Percentiles rank a stretch among this genome's conserved stretches.
Evolutionary conservation across 2,888 invertebrate species (phyloP).

Genomic region (Chironomus riparius): DNA sequence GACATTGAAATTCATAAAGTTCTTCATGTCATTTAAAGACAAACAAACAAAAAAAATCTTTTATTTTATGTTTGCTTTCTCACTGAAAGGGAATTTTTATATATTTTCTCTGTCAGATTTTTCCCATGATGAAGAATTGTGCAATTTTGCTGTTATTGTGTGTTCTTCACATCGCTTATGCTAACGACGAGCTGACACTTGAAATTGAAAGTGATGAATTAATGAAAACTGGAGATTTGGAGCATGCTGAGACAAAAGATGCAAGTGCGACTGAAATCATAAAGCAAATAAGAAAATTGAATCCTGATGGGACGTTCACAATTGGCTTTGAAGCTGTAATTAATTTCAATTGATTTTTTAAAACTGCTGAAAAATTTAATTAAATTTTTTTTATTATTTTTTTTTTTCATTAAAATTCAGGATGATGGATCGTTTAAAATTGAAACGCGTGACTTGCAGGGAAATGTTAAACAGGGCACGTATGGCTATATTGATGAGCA

Average conservation of each 20-base stretch:
- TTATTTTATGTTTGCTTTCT: background rate
- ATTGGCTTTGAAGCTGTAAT: conserved; percentile 65
- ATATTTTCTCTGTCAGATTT: background rate
- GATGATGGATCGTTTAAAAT: conserved; percentile 80
- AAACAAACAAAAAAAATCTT: too few relatives aligned
- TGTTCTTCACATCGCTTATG: background rate
- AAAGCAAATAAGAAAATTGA: conserved; percentile 69
- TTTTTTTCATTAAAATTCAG: background rate
- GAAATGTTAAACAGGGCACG: conserved; percentile 67
- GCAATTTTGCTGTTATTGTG: conserved; percentile 21
- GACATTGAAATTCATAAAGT: background rate
- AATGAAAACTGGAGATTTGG: conserved; percentile 29
- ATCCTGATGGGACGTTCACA: conserved; percentile 76
- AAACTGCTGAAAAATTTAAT: background rate
- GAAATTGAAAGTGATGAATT: conserved; percentile 25
- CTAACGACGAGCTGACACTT: conserved; percentile 16
- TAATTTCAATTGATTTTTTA: background rate
- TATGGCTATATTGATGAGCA: conserved; percentile 71
- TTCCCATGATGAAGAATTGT: conserved; percentile 25
- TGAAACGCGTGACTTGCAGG: conserved; percentile 67
- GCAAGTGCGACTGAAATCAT: conserved; percentile 66
- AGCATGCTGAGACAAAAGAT: conserved; percentile 53
- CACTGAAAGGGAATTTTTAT: background rate
- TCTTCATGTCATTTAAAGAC: background rate
- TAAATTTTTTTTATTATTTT: background rate